Evolutionary conservation across 2,113 vertebrate genomes (phyloP), one percentile per base, ranked within the genome.

Genomic region (Hydrochoerus hydrochaeris): DNA sequence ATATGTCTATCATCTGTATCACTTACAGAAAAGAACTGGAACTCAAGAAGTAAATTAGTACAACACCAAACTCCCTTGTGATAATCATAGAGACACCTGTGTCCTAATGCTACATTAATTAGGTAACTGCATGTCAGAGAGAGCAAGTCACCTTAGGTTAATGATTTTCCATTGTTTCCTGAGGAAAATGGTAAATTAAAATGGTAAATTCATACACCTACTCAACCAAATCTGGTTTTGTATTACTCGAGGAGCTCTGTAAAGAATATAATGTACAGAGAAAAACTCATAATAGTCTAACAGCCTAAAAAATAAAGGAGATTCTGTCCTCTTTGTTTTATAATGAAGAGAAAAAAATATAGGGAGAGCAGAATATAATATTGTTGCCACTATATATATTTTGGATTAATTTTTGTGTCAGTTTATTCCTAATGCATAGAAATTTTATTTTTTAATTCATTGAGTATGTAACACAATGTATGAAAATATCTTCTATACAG

Each of bases 31-130:
- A 90, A 88, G 11, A 90, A 78, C 22, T 35, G 52, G 49, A 86
- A 60, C 60, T 91, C 49, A 85, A 41, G 10, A 83, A 89, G 75
- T 54, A 87, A 91, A 93, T 90, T 41, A 85, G 57, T 44, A 81
- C 19, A 60, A 62, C 10, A 86, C 75, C 30, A 52, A 26, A 32
- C 54, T n/a, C 10, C 46, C 87, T 77, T n/a, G 28, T 94, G 81
- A 91, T 87, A 81, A 67, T 49, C 41, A 12, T 0, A 0, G 54
- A 73, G 90, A 67, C 94, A 92, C 83, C 67, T 95, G 92, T 19
- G 38, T 91, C 84, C 65, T 5, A 38, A 4, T 81, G 80, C 35
- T 5, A 35, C 17, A 49, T 87, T 95, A 90, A 85, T 88, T 75
- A 84, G 73, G 22, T 8, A 30, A 24, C 2, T 58, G 41, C 24